Evolutionary conservation across 1,140 invertebrate species (phyloP), one percentile per base, ranked within the genome.

Genomic region (Rhysida immarginata): DNA sequence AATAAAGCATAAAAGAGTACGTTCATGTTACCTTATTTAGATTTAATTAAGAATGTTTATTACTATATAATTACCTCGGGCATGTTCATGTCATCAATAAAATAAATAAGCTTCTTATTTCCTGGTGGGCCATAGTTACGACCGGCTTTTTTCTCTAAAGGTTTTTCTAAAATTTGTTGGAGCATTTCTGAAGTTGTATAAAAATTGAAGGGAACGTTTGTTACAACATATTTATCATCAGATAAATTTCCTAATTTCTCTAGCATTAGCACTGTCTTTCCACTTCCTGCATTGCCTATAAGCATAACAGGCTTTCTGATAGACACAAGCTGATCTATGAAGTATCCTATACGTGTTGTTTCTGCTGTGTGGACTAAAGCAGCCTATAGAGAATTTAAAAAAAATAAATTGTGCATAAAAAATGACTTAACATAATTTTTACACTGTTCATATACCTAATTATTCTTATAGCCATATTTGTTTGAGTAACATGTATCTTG

Each of bases 41-140:
- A n/a, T n/a, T n/a, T n/a, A n/a, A n/a, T n/a, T n/a, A n/a, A n/a
- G n/a, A n/a, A n/a, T n/a, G n/a, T n/a, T n/a, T n/a, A n/a, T n/a
- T n/a, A n/a, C 20, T 56, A 56, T 51, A 58, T n/a, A n/a, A n/a
- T n/a, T 64, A 91, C 91, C 77, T 95, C 89, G 16, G 93, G 92
- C 92, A 96, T 96, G 67, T 97, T 97, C 82, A 96, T 85, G 65
- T 97, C 93, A 68, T 96, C 94, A 56, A 96, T 84, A 69, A 96
- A 97, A 68, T 96, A 96, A 57, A 96, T 82, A n/a, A 97, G 72
- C 0, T 83, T 86, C 70, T 95, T 94, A 62, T 83, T 93, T 27
- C 93, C 91, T 1, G 91, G 91, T 21, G 94, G 94, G 2, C 91
- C 94, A 64, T 85, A 97, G 74, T 94, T 96, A 61, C 89, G 77